Conservation (phyloP, 2,888 invertebrate genomes). For the Zele albiditarsus region DNA sequence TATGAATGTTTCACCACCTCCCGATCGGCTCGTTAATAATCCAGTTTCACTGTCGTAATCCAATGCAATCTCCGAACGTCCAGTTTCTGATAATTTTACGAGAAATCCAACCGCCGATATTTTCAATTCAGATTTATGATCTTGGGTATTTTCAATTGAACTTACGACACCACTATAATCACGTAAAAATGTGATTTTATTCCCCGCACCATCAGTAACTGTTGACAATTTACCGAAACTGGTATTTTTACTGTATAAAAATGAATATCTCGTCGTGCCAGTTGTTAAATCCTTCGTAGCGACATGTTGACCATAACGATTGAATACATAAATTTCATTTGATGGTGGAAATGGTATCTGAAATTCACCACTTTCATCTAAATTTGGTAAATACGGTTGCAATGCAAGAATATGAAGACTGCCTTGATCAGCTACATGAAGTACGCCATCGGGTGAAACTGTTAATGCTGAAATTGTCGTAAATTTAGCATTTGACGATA, state of each 20-base stretch:
- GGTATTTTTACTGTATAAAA: constrained; percentile 97
- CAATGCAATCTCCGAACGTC: constrained; percentile 89
- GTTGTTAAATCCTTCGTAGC: constrained; percentile 95
- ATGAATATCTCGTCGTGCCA: constrained; percentile 95
- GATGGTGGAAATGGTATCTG: constrained; percentile 95
- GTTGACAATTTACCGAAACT: constrained; percentile 95
- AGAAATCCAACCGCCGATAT: constrained; percentile 95
- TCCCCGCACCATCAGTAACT: constrained; percentile 94
- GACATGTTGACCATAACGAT: constrained; percentile 97
- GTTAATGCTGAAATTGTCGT: constrained; percentile 91
- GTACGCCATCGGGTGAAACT: constrained; percentile 95
- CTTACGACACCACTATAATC: constrained; percentile 95
- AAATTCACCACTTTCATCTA: constrained; percentile 92
- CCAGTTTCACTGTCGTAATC: constrained; percentile 91
- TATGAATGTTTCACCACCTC: constrained; percentile 89
- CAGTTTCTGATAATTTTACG: constrained; percentile 90
- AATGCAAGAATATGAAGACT: constrained; percentile 88
- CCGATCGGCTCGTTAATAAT: constrained; percentile 87
- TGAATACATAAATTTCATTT: constrained; percentile 94
- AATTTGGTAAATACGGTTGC: constrained; percentile 89
- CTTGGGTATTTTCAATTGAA: constrained; percentile 95
- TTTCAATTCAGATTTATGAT: constrained; percentile 92
- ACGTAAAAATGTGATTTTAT: constrained; percentile 91
- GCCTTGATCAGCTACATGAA: constrained; percentile 97
- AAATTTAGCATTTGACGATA: constrained; percentile 93